These are phyloP conservation scores for Cottus gobio DNA, from an alignment of 2,113 vertebrate genomes.

Conservation along the genomic window DNA sequence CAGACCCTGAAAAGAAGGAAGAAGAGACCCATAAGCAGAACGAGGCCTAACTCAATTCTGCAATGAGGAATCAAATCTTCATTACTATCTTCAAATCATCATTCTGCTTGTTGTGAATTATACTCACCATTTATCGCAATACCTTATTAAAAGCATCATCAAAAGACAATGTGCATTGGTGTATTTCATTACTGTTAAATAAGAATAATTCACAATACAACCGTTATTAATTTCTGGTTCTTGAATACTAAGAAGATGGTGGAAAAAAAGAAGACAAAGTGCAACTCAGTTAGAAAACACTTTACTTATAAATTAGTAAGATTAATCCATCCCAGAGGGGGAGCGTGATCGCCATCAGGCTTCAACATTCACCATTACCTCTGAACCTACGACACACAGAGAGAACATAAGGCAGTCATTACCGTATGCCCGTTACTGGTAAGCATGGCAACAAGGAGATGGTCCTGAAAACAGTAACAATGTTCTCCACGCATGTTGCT, in stretches of 20 bases:
- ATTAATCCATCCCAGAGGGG: conserved; percentile 66
- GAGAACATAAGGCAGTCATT: conserved; percentile 68
- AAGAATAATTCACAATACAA: background rate
- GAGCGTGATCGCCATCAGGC: conserved; percentile 50
- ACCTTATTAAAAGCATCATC: conserved; percentile 75
- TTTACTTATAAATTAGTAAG: conserved; percentile 80
- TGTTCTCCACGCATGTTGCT: conserved; percentile 70
- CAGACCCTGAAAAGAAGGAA: conserved; percentile 61
- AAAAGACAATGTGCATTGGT: conserved; percentile 54
- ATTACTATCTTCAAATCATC: background rate
- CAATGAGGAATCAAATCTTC: conserved; percentile 6
- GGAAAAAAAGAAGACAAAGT: conserved; percentile 34
- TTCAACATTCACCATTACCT: conserved; percentile 69
- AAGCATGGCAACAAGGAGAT: conserved; percentile 60
- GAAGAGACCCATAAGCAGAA: conserved; percentile 34
- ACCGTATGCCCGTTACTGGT: conserved; percentile 61
- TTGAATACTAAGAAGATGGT: background rate
- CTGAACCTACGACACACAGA: conserved; percentile 67
- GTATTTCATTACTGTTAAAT: conserved; percentile 9
- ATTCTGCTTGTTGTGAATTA: background rate
- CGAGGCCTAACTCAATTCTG: conserved; percentile 38
- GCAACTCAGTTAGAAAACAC: conserved; percentile 73
- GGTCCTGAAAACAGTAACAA: conserved; percentile 69
- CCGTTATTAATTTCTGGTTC: background rate
- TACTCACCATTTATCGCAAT: conserved; percentile 10